phyloP scores from a whole-genome alignment of 2,888 invertebrate genomes.

The Chromoteleia sp. region DNA sequence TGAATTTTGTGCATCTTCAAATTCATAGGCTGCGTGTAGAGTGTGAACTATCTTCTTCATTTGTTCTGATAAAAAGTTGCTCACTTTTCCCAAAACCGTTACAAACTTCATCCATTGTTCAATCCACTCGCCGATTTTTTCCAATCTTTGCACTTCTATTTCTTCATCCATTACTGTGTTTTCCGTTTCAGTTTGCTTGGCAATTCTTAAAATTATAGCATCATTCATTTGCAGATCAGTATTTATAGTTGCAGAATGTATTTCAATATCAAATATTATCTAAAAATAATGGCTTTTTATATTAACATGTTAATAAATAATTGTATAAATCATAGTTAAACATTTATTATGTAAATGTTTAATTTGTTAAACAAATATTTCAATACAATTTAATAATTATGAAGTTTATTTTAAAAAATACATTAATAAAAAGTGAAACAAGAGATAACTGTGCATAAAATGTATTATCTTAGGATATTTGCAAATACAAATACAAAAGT shows the following conservation, averaged over 20 bases:
- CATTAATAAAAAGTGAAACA: too few relatives aligned
- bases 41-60: constrained; percentile 23
- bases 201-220: constrained; percentile 27
- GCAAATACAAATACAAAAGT: too few relatives aligned
- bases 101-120: constrained; percentile 42
- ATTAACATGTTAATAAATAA: background rate
- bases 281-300: background rate
- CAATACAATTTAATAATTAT: too few relatives aligned
- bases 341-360: too few relatives aligned
- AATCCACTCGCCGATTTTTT: constrained; percentile 22
- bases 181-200: background rate
- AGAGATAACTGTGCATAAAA: too few relatives aligned
- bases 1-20: constrained; percentile 42
- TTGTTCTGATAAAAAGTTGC: constrained; percentile 50
- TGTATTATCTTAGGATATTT: too few relatives aligned
- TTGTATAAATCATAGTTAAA: too few relatives aligned
- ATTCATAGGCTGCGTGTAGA: constrained; percentile 45
- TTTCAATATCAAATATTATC: background rate
- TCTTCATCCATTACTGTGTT: background rate
- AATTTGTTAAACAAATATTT: too few relatives aligned
- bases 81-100: constrained; percentile 35
- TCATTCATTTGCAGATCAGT: background rate
- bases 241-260: background rate
- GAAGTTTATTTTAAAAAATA: too few relatives aligned
- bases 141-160: constrained; percentile 31